Evolutionary conservation across 2,113 vertebrate species (phyloP).

Genomic region (Xenopus tropicalis): DNA sequence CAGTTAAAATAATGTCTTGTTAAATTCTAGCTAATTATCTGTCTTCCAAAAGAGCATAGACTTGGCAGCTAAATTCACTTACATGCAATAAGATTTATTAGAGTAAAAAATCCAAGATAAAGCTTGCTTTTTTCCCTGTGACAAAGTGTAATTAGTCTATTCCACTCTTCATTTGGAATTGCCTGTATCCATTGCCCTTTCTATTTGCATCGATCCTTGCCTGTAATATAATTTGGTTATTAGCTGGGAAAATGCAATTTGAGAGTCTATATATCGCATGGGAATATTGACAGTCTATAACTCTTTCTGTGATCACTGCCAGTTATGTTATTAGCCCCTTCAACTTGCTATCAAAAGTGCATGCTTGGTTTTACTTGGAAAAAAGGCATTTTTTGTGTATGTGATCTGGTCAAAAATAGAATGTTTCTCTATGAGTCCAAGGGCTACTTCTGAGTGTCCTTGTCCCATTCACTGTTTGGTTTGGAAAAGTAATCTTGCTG

Average conservation of each 20-base stretch:
- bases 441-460: slow-evolving; percentile 18
- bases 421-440: slow-evolving; percentile 7
- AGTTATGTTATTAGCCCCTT: slow-evolving; percentile 8
- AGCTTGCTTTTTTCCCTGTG: slow-evolving; percentile 7
- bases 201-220: slow-evolving; percentile 18
- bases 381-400: too few species aligned
- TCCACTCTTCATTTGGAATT: background rate
- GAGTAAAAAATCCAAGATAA: background rate
- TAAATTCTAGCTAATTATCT: slow-evolving; percentile 9
- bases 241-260: slow-evolving; percentile 11
- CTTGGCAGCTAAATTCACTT: slow-evolving; percentile 4
- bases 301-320: background rate
- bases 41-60: slow-evolving; percentile 2
- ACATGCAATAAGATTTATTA: slow-evolving; percentile 4
- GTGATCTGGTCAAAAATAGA: slow-evolving; percentile 3
- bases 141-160: slow-evolving; percentile 13
- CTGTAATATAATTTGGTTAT: slow-evolving; percentile 30
- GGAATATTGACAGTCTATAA: slow-evolving; percentile 19
- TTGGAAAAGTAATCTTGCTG: slow-evolving; percentile 12
- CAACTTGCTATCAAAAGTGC: background rate
- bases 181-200: background rate
- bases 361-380: background rate
- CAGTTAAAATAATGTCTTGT: too few species aligned
- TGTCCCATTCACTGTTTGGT: slow-evolving; percentile 26
- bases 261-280: slow-evolving; percentile 5